Percentiles rank a stretch among this genome's conserved stretches.
phyloP scores from a whole-genome alignment of 1,140 invertebrate species.

The Ceratina calcarata region DNA sequence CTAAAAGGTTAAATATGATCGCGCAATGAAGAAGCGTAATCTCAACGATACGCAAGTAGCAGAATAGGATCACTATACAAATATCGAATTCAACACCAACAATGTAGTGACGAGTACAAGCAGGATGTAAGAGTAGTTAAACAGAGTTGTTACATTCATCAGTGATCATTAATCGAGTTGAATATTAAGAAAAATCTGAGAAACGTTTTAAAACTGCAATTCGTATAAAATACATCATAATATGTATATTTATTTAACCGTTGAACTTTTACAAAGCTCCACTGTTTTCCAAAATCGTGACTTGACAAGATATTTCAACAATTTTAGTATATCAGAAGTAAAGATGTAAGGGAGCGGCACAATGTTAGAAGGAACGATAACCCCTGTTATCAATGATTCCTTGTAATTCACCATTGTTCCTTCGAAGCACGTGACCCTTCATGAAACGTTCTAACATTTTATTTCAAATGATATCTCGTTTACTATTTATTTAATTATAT shows the following conservation, averaged over 20 bases:
- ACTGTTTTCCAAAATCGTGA: not conserved
- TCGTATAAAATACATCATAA: too few relatives aligned
- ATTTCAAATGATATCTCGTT: not conserved
- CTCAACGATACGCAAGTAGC: not conserved
- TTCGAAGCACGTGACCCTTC: slow-evolving; percentile 16
- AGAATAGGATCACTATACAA: not conserved
- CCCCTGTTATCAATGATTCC: slow-evolving; percentile 56
- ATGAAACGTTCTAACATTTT: not conserved
- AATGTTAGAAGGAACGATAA: slow-evolving; percentile 51
- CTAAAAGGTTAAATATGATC: slow-evolving; percentile 8
- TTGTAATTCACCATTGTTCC: slow-evolving; percentile 48
- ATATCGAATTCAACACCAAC: not conserved
- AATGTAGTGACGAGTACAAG: not conserved
- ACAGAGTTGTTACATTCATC: not conserved
- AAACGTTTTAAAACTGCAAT: not conserved
- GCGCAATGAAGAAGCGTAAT: not conserved
- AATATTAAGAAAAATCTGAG: not conserved
- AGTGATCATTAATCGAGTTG: not conserved
- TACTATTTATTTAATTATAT: too few relatives aligned
- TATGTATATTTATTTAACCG: not conserved
- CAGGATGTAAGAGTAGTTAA: not conserved
- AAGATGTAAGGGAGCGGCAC: slow-evolving; percentile 4
- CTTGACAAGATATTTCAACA: not conserved
- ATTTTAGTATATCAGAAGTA: not conserved
- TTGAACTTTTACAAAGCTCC: not conserved